Evolutionary conservation across 2,797 vertebrate species (phyloP).

Genomic region (Xyrichtys novacula): DNA sequence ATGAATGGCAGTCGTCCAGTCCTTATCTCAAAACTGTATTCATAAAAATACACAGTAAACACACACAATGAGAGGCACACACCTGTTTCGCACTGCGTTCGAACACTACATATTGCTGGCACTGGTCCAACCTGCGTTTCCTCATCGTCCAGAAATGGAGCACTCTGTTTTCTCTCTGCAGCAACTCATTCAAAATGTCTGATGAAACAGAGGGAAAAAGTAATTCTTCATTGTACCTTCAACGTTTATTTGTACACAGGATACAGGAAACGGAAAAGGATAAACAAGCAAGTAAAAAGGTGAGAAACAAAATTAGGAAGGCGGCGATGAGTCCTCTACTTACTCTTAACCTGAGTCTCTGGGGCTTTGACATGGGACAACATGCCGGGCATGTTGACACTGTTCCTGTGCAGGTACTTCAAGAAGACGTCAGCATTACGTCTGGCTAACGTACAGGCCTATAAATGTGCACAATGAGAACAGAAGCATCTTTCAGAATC

Average conservation of each 20-base stretch:
- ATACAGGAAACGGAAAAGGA: background rate
- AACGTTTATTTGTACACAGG: no score
- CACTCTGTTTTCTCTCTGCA: slow-evolving; percentile 97
- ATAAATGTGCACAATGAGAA: slow-evolving; percentile 6
- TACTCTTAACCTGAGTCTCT: slow-evolving; percentile 96
- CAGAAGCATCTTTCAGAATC: background rate
- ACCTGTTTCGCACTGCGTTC: slow-evolving; percentile 98
- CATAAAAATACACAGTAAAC: background rate
- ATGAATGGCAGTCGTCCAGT: background rate
- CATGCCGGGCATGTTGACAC: slow-evolving; percentile 96
- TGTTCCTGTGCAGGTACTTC: slow-evolving; percentile 95
- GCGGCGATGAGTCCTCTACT: slow-evolving; percentile 63
- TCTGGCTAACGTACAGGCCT: slow-evolving; percentile 93
- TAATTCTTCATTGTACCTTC: no score
- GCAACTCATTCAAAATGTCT: slow-evolving; percentile 98
- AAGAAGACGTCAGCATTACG: slow-evolving; percentile 95
- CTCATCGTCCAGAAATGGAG: slow-evolving; percentile 99
- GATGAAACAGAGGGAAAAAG: slow-evolving; percentile 37
- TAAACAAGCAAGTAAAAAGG: no score
- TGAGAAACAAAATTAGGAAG: background rate
- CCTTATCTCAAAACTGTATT: background rate
- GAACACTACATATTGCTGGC: slow-evolving; percentile 97
- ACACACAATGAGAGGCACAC: slow-evolving; percentile 28
- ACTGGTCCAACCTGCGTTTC: slow-evolving; percentile 96
- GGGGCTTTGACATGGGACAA: slow-evolving; percentile 93